Conservation (phyloP, 2,113 vertebrate genomes). For the Neodontobutis hainanensis region DNA sequence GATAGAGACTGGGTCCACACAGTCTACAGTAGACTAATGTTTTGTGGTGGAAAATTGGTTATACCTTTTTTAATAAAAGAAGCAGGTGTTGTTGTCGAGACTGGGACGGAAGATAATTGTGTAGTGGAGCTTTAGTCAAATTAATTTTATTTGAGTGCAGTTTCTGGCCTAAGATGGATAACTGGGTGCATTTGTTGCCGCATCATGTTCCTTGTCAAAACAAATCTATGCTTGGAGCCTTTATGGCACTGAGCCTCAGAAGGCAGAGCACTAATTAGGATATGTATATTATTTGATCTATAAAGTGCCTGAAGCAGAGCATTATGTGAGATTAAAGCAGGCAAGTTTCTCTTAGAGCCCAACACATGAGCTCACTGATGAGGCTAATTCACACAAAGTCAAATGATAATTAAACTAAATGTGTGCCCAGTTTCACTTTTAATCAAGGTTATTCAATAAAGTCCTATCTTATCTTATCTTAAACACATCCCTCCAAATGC, state of each 20-base stretch:
- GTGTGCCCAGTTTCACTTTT: background rate
- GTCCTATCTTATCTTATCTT: no score
- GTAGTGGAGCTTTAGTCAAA: no score
- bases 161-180: no score
- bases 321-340: slow-evolving; percentile 17
- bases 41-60: no score
- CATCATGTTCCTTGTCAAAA: slow-evolving; percentile 15
- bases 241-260: background rate
- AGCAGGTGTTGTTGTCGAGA: no score
- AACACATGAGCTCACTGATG: slow-evolving; percentile 12
- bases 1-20: no score
- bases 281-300: slow-evolving; percentile 18
- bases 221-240: slow-evolving; percentile 14
- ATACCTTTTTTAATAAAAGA: no score
- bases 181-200: slow-evolving; percentile 5
- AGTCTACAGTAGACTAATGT: no score
- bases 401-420: slow-evolving; percentile 2
- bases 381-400: background rate
- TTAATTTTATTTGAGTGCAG: no score
- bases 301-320: slow-evolving; percentile 27
- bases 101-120: no score
- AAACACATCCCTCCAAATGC: no score
- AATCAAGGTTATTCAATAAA: no score
- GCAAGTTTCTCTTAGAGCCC: slow-evolving; percentile 18
- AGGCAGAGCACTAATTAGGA: slow-evolving; percentile 21